Evolutionary conservation across 1,140 invertebrate genomes (phyloP), one percentile per base, ranked within the genome.

Genomic region (Orchestia grillus): DNA sequence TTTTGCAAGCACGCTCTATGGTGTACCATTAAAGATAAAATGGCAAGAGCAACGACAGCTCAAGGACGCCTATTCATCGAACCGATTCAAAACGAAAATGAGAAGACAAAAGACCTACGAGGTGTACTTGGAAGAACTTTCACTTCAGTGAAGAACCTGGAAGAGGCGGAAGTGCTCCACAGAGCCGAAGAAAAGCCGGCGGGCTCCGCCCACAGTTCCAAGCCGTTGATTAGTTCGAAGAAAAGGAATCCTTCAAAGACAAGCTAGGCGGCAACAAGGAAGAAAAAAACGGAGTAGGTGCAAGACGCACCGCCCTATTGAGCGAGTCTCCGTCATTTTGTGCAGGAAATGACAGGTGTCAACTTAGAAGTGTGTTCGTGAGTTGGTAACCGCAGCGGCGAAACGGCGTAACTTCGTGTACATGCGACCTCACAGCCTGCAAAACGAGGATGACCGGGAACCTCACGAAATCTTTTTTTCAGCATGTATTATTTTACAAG

Each of bases 261-360:
- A 90, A 90, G 88, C 43, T 41, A 90, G 43, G 43, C 88, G 62
- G 62, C 88, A 90, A 90, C n/a, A 90, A 90, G 15, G 88, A 90
- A 90, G 88, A 41, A 90, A 42, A n/a, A 90, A 90, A 41, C 88
- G 43, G 41, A 41, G 43, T 44, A 90, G 88, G 44, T 44, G 43
- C 43, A 47, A 40, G 92, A 94, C 43, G 92, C 92, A 44, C 92
- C 92, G 92, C 92, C 92, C 44, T 47, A 44, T 47, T 94, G 44
- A 91, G 62, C 62, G 41, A 47, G 92, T 44, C 43, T 45, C 43
- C 92, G 92, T 94, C 92, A 94, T 94, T 94, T 94, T 94, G 92
- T 94, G 44, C 19, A 44, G 92, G 92, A 45, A 94, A 94, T 94
- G 92, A 94, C 92, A 94, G 92, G 92, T 94, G 92, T 94, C 92